Evolutionary conservation across 2,797 vertebrate genomes (phyloP), one percentile per base, ranked within the genome.

Genomic region (Trachurus trachurus): DNA sequence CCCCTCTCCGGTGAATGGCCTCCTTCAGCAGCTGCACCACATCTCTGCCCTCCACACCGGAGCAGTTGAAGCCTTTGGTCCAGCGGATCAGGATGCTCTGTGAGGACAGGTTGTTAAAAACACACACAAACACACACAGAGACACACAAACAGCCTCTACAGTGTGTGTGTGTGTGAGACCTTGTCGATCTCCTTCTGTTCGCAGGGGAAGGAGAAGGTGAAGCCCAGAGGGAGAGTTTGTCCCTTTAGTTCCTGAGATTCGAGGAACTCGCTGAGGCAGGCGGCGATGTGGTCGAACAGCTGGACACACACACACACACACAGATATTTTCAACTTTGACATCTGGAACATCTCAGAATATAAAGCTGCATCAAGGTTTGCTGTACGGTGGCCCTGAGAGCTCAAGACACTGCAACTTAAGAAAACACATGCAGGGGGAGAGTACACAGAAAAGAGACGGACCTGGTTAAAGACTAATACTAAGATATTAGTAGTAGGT

Each of bases 151-250:
- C 26, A 26, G 26, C 1, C 31, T 34, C 31, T 5, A 34, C 31
- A 34, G 54, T 57, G 34, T 44, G 9, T 67, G 52, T 4, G 61
- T 0, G 67, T 26, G 49, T 9, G 87, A 88, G 74, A 97, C 97
- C 97, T 94, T 95, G 85, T 96, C 93, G 29, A 97, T 93, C 13
- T 80, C 85, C 0, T 69, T 95, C 89, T 97, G 96, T 44, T 80
- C 89, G 78, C 96, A 98, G 82, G 91, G 93, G 78, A 98, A 97
- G n/a, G 96, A 96, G 89, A 98, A 97, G 78, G 90, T 96, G 29
- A 97, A 97, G 21, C 96, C 96, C 71, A 98, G 81, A 45, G 96
- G 63, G 80, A 93, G 83, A 0, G 39, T 69, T 58, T 85, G 70
- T 4, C 84, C 86, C n/a, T 78, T 86, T 66, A 97, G 82, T 1